A percentile compares a stretch with the other conserved stretches of the same genome.
phyloP scores from a whole-genome alignment of 1,140 invertebrate species.

The Cydia amplana region DNA sequence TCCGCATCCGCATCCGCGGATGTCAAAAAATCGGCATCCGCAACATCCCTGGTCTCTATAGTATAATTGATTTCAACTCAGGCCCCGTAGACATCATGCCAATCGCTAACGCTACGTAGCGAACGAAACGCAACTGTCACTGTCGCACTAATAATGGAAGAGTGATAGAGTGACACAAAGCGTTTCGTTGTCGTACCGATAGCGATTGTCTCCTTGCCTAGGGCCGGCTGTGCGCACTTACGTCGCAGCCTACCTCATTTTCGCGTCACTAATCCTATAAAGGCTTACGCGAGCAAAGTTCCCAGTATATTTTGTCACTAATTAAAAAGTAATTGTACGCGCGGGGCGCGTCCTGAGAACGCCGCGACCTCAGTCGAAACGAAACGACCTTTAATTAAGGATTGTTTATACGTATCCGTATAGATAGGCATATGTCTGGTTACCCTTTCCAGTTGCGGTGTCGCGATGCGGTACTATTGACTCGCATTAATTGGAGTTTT shows the following conservation, averaged over 20 bases:
- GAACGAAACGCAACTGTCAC: too few species aligned
- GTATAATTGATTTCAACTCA: neutral
- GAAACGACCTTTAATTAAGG: slow-evolving; percentile 63
- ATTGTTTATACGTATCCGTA: slow-evolving; percentile 34
- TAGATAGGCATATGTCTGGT: slow-evolving; percentile 9
- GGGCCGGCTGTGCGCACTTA: neutral
- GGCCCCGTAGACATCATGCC: too few species aligned
- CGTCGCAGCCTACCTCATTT: slow-evolving; percentile 9
- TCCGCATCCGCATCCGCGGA: too few species aligned
- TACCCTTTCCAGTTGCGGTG: slow-evolving; percentile 27
- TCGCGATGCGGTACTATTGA: neutral
- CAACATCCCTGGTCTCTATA: too few species aligned
- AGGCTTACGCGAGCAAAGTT: slow-evolving; percentile 26
- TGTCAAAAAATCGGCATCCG: too few species aligned
- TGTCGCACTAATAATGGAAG: too few species aligned
- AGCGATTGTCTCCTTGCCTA: too few species aligned
- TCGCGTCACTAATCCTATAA: slow-evolving; percentile 24
- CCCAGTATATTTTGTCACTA: slow-evolving; percentile 47
- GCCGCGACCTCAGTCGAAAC: slow-evolving; percentile 45
- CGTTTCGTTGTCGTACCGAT: too few species aligned
- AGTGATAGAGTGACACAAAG: too few species aligned
- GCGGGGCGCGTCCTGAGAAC: slow-evolving; percentile 32
- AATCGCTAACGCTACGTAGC: too few species aligned
- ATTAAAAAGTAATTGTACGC: slow-evolving; percentile 53
- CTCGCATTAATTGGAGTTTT: neutral